These are phyloP conservation scores for Stigmatopora argus DNA, from an alignment of 2,113 vertebrate species.

Conservation along the genomic window DNA sequence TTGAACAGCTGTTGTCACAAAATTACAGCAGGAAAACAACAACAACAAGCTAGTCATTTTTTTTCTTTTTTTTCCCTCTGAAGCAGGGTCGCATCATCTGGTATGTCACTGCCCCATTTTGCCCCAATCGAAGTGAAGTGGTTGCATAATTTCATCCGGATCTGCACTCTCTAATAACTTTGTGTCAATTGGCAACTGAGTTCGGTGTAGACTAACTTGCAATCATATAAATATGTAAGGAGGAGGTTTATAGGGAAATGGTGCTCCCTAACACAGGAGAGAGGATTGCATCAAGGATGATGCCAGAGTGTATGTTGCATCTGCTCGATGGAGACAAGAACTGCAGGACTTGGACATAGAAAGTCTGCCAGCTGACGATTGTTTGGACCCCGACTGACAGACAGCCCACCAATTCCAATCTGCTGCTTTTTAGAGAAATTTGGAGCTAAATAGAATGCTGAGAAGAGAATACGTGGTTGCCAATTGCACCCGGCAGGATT, in stretches of 20 bases:
- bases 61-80: too few relatives aligned
- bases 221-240: conserved; percentile 22
- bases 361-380: conserved; percentile 56
- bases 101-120: not conserved
- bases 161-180: not conserved
- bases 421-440: conserved; percentile 46
- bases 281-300: conserved; percentile 29
- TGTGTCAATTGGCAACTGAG: not conserved
- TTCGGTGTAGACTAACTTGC: not conserved
- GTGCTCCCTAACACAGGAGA: conserved; percentile 25
- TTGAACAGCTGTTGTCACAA: too few relatives aligned
- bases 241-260: conserved; percentile 23
- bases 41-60: too few relatives aligned
- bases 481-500: conserved; percentile 38
- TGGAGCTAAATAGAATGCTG: conserved; percentile 36
- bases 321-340: conserved; percentile 55
- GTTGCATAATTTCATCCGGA: not conserved
- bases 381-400: conserved; percentile 45
- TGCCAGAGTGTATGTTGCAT: conserved; percentile 48
- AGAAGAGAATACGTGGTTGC: conserved; percentile 22
- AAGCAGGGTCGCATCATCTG: not conserved
- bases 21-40: too few relatives aligned
- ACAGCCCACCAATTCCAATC: conserved; percentile 53
- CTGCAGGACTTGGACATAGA: conserved; percentile 44
- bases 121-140: not conserved